Evolutionary conservation across 2,888 invertebrate species (phyloP).

Genomic region (Andrena camellia): DNA sequence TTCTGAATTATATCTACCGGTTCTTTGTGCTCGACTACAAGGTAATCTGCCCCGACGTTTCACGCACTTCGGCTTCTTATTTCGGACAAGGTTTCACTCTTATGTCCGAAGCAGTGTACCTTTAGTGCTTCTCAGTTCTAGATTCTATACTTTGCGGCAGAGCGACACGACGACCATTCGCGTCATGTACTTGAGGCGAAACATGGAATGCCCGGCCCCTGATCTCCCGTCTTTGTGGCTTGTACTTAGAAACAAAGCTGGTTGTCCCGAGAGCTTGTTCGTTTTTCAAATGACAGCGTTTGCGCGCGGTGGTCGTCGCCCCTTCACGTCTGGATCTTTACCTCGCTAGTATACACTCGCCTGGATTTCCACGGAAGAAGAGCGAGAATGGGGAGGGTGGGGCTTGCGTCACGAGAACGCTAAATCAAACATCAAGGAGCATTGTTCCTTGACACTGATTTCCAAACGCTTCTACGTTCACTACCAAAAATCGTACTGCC

Average conservation of each 20-base stretch:
- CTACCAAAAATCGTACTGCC: constrained; percentile 57
- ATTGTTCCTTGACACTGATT: constrained; percentile 24
- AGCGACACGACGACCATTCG: not conserved
- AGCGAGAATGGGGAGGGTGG: too few relatives aligned
- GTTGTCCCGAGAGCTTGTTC: constrained; percentile 68
- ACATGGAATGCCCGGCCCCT: constrained; percentile 28
- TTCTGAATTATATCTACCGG: not conserved
- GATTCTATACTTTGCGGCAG: not conserved
- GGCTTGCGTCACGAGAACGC: constrained; percentile 14
- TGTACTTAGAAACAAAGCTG: constrained; percentile 64
- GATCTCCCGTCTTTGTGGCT: constrained; percentile 63
- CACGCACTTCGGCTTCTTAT: too few relatives aligned
- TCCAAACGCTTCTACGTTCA: constrained; percentile 50
- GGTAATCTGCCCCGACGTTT: too few relatives aligned
- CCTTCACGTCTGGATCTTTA: constrained; percentile 30
- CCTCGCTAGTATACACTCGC: not conserved
- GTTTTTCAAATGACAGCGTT: constrained; percentile 56
- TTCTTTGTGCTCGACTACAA: not conserved
- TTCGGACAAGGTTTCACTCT: not conserved
- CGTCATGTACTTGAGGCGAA: not conserved
- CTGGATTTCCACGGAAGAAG: not conserved
- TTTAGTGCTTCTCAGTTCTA: not conserved
- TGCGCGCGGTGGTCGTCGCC: constrained; percentile 56
- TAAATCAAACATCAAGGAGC: not conserved
- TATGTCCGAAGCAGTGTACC: not conserved